Percentiles rank a stretch among this genome's conserved stretches.
These are phyloP conservation scores for Neoaliturus tenellus DNA, from an alignment of 2,888 invertebrate species.

Conservation along the genomic window DNA sequence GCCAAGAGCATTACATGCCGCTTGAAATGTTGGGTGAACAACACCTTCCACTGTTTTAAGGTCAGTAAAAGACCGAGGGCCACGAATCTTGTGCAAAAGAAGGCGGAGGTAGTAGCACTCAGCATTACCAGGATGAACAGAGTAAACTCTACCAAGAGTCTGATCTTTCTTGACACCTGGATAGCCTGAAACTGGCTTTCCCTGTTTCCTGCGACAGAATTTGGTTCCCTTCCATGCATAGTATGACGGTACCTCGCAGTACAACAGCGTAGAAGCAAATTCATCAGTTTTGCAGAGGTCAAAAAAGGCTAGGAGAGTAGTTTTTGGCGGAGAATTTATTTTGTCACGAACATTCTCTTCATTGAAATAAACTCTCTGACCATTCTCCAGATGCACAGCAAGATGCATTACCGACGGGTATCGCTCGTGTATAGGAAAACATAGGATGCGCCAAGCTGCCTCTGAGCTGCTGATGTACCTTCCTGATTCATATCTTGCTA, in stretches of 20 bases:
- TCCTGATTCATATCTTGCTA: conserved; percentile 63
- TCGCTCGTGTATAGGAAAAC: conserved; percentile 48
- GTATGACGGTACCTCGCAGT: conserved; percentile 62
- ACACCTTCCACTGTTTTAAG: conserved; percentile 68
- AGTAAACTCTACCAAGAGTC: conserved; percentile 66
- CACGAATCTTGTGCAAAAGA: conserved; percentile 63
- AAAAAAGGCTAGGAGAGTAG: conserved; percentile 39
- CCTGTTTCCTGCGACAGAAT: neutral
- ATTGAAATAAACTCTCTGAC: conserved; percentile 28
- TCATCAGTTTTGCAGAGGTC: conserved; percentile 5
- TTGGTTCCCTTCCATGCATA: conserved; percentile 60
- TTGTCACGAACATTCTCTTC: neutral
- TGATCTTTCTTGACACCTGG: conserved; percentile 63
- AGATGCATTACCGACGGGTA: conserved; percentile 23
- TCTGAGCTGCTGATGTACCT: conserved; percentile 62
- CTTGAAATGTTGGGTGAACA: conserved; percentile 65
- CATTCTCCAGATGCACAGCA: conserved; percentile 41
- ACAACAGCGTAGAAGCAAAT: conserved; percentile 61
- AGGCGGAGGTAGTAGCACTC: conserved; percentile 67
- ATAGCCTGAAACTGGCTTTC: conserved; percentile 19
- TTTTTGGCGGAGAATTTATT: conserved; percentile 5
- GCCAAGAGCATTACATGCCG: conserved; percentile 56
- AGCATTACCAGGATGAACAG: conserved; percentile 64
- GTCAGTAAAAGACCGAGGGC: conserved; percentile 67
- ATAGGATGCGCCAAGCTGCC: conserved; percentile 62